Evolutionary conservation across 2,888 invertebrate genomes (phyloP), one percentile per base, ranked within the genome.

Genomic region (Phaonia tiefii): DNA sequence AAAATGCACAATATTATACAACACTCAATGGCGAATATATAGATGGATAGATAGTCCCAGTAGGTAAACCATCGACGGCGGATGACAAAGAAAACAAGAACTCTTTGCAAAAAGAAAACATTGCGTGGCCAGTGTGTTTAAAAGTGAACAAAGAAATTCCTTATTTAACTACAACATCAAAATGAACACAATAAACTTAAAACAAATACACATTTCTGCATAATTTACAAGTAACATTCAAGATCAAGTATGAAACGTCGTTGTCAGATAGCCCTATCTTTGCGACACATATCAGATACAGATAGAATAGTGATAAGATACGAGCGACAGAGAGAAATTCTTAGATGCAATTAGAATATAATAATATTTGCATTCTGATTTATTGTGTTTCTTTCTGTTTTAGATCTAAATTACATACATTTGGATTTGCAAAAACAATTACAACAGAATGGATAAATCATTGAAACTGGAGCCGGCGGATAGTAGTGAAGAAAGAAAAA

Each of bases 401-500:
- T 58, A 79, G 75, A 83, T 54, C 63, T 75, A 73, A 82, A 79
- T 65, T 78, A 72, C 20, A 20, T 71, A 56, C 71, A 81, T 63
- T 74, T 76, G 25, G 78, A 79, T 54, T 49, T 80, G 60, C 72
- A 75, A 56, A 81, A 81, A 63, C 80, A 79, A 44, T 11, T 46
- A 46, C 70, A 73, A 66, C 83, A 84, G 49, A 83, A 80, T 83
- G 83, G 80, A 80, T 83, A 83, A 63, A 67, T 54, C 58, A 11
- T 65, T 69, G 7, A 58, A 75, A n/a, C 20, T 20, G 8, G 20
- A 7, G 13, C 75, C 69, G 60, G 46, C 71, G 54, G 8, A n/a
- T 37, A 51, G 20, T 13, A 70, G 44, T 39, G 13, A 42, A 17
- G 22, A 15, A 15, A 39, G 42, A 11, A 63, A 11, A 54, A 13